Conservation (phyloP, 2,888 invertebrate genomes). For the Cosmia pyralina region DNA sequence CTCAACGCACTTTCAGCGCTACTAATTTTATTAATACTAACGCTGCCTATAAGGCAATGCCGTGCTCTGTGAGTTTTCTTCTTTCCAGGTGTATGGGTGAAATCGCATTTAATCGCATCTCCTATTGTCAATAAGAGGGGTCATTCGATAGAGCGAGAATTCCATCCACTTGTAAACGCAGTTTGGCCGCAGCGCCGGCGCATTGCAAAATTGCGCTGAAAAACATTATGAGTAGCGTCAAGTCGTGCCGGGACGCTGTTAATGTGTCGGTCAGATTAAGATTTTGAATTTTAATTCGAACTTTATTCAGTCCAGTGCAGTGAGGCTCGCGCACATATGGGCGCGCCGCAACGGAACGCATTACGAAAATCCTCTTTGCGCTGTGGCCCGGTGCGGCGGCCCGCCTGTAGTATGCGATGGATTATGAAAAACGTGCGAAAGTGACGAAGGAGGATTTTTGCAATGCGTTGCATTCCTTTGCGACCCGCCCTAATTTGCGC, state of each 20-base stretch:
- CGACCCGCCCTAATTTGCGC: too few relatives aligned
- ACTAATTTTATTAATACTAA: neutral
- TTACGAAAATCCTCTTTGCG: neutral
- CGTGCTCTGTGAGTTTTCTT: neutral
- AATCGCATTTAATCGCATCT: neutral
- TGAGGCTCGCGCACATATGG: neutral
- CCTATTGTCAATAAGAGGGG: neutral
- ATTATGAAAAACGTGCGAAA: too few relatives aligned
- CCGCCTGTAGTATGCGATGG: too few relatives aligned
- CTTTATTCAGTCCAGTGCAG: neutral
- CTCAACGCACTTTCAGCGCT: neutral
- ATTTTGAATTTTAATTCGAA: neutral
- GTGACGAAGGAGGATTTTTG: too few relatives aligned
- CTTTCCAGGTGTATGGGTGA: neutral
- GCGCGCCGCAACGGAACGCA: neutral
- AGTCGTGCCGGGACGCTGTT: neutral
- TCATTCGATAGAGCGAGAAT: neutral
- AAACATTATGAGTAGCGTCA: neutral
- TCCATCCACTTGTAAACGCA: neutral
- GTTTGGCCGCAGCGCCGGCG: too few relatives aligned
- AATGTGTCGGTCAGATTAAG: neutral
- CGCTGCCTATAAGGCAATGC: neutral
- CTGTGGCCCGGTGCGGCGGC: too few relatives aligned
- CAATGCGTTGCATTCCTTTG: too few relatives aligned
- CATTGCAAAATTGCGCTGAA: neutral